Conservation (phyloP, 1,140 invertebrate genomes). For the Lasaia peninsularis region DNA sequence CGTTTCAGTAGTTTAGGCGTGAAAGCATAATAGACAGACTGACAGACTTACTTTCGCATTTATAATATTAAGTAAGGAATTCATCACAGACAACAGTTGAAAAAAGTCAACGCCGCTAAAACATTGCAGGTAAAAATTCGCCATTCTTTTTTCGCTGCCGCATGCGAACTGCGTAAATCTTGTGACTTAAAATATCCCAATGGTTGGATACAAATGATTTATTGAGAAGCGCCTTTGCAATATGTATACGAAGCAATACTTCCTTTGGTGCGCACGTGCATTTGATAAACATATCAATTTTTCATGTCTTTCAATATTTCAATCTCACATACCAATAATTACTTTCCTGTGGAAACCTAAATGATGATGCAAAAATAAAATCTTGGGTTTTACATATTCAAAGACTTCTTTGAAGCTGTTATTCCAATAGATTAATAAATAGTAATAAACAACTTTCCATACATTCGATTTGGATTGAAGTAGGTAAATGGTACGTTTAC, state of each 20-base stretch:
- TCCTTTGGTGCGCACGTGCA: constrained; percentile 50
- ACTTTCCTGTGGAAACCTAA: constrained; percentile 16
- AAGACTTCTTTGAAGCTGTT: neutral
- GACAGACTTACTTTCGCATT: too few relatives aligned
- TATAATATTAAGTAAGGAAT: too few relatives aligned
- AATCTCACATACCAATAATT: constrained; percentile 10
- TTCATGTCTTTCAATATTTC: constrained; percentile 33
- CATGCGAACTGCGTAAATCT: neutral
- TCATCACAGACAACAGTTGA: too few relatives aligned
- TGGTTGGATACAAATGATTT: constrained; percentile 48
- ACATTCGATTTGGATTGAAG: too few relatives aligned
- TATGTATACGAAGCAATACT: constrained; percentile 54
- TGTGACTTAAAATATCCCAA: neutral
- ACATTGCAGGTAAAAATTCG: too few relatives aligned
- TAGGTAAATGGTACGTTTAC: too few relatives aligned
- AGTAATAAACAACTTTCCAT: too few relatives aligned
- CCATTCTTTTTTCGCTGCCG: too few relatives aligned
- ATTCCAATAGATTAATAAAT: neutral
- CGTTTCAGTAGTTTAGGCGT: too few relatives aligned
- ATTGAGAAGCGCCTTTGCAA: constrained; percentile 45
- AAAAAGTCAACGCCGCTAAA: too few relatives aligned
- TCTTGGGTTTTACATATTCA: neutral
- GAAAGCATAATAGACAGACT: too few relatives aligned
- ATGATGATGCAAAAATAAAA: neutral
- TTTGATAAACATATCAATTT: constrained; percentile 55